These are phyloP conservation scores for Rotaria macrura DNA, from an alignment of 2,888 invertebrate species.

Conservation along the genomic window DNA sequence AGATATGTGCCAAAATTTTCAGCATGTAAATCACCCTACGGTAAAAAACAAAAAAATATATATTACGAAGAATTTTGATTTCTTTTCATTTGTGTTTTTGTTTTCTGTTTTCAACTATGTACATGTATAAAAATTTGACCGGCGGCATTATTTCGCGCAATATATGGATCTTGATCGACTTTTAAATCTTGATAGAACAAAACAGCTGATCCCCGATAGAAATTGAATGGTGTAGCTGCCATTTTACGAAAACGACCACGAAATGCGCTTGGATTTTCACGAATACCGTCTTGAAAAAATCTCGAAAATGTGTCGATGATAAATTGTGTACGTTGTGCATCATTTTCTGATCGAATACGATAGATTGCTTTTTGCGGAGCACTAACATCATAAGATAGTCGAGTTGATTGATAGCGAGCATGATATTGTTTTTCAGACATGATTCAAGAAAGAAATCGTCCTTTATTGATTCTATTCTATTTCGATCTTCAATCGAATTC, in stretches of 20 bases:
- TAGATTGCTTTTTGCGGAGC: background rate
- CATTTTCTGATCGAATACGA: background rate
- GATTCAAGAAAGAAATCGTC: background rate
- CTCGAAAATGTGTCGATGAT: background rate
- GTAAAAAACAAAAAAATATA: too few relatives aligned
- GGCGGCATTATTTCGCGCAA: background rate
- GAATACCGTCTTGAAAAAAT: background rate
- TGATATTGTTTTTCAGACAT: background rate
- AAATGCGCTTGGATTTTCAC: background rate
- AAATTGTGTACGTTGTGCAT: background rate
- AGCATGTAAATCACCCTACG: background rate
- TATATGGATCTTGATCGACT: background rate
- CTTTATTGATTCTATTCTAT: too few relatives aligned
- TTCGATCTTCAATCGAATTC: background rate
- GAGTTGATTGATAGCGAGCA: background rate
- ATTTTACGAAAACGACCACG: constrained; percentile 13
- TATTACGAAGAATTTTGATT: background rate
- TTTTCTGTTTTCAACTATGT: background rate
- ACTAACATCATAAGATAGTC: background rate
- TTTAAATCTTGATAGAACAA: constrained; percentile 19
- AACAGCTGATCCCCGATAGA: background rate
- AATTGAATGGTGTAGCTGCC: background rate
- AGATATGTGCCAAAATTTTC: constrained; percentile 19
- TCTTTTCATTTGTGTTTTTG: too few relatives aligned
- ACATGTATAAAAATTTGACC: background rate